Evolutionary conservation across 2,888 invertebrate species (phyloP).

Genomic region (Trachelus tabidus): DNA sequence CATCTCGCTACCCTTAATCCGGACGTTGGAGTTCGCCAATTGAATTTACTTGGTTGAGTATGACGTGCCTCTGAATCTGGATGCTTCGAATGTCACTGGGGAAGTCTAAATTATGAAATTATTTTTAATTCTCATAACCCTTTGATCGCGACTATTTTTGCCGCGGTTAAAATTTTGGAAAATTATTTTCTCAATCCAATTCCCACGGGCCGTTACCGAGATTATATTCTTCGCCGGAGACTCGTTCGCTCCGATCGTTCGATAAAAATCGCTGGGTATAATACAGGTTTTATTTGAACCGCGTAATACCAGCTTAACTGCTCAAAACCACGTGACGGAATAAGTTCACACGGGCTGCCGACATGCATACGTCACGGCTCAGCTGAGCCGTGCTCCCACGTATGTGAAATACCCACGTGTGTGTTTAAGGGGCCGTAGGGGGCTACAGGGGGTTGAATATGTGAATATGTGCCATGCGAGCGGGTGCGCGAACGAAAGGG

Average conservation of each 20-base stretch:
- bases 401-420: constrained; percentile 33
- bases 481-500: constrained; percentile 54
- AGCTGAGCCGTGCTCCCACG: constrained; percentile 44
- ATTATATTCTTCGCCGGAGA: not conserved
- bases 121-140: not conserved
- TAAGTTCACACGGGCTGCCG: constrained; percentile 40
- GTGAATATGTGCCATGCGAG: constrained; percentile 57
- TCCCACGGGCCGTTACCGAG: not conserved
- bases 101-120: not conserved
- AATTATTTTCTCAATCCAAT: not conserved
- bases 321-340: constrained; percentile 40
- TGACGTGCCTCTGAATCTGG: not conserved
- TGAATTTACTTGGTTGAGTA: not conserved
- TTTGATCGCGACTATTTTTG: not conserved
- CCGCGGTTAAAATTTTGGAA: not conserved
- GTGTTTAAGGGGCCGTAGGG: constrained; percentile 22
- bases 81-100: not conserved
- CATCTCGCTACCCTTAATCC: not conserved
- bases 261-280: not conserved
- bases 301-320: constrained; percentile 15
- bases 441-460: constrained; percentile 46
- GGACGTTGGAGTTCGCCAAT: not conserved
- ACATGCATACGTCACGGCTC: constrained; percentile 43
- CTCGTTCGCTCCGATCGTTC: not conserved
- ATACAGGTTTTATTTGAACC: not conserved